These are phyloP conservation scores for Ptyas mucosa DNA, from an alignment of 2,113 vertebrate genomes.

Conservation along the genomic window DNA sequence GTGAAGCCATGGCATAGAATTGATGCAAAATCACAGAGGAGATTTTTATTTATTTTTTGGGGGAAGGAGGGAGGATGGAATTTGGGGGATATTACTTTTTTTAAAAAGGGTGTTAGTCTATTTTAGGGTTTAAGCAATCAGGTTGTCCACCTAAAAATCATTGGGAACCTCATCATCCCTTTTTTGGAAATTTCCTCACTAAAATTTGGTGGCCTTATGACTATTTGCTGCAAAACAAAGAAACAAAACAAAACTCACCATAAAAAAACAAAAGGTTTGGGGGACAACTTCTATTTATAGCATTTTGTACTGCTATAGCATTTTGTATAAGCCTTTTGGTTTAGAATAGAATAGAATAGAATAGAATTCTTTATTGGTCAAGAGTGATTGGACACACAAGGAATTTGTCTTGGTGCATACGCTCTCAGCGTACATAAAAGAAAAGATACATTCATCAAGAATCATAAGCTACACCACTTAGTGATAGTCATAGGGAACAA, in stretches of 20 bases:
- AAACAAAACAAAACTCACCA: background rate
- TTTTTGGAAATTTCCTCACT: background rate
- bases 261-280: background rate
- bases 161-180: background rate
- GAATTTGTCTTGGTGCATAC: too few relatives aligned
- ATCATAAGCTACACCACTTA: too few relatives aligned
- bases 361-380: too few relatives aligned
- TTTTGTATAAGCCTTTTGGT: background rate
- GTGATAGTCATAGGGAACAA: too few relatives aligned
- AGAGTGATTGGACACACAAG: too few relatives aligned
- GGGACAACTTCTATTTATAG: background rate
- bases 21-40: background rate
- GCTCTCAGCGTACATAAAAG: too few relatives aligned
- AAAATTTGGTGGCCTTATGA: background rate
- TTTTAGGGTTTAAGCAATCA: background rate
- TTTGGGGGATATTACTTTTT: background rate
- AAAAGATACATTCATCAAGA: too few relatives aligned
- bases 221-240: background rate
- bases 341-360: too few relatives aligned
- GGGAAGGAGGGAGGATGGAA: background rate
- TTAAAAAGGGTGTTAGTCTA: background rate
- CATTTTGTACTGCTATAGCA: background rate
- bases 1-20: background rate
- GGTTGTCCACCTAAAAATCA: background rate
- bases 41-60: background rate